These are phyloP conservation scores for Pollenia angustigena DNA, from an alignment of 2,888 invertebrate species.

Conservation along the genomic window DNA sequence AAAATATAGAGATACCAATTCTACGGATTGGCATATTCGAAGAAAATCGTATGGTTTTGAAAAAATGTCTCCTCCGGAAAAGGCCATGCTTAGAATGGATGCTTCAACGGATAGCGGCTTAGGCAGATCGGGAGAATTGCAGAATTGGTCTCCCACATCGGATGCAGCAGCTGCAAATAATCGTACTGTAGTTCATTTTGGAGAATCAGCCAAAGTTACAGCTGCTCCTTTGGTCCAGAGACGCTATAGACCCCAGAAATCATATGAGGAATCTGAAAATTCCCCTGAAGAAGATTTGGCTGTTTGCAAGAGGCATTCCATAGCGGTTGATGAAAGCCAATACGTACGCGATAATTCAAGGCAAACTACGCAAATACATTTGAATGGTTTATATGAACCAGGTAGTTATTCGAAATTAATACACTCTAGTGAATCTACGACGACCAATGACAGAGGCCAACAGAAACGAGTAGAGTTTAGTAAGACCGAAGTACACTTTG, in stretches of 20 bases:
- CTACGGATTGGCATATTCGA: constrained; percentile 88
- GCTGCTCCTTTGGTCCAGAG: constrained; percentile 66
- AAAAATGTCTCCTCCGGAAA: constrained; percentile 84
- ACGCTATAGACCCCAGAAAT: constrained; percentile 72
- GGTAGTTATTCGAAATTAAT: constrained; percentile 37
- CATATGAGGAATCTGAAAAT: constrained; percentile 57
- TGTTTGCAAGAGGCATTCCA: constrained; percentile 85
- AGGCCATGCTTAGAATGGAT: constrained; percentile 86
- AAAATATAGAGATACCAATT: constrained; percentile 79
- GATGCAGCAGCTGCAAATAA: constrained; percentile 73
- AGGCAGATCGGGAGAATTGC: constrained; percentile 89
- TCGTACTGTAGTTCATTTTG: constrained; percentile 82
- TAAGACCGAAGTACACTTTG: constrained; percentile 94
- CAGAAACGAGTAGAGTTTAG: constrained; percentile 93
- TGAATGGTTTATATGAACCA: constrained; percentile 79
- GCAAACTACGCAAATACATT: constrained; percentile 81
- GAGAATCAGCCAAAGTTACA: constrained; percentile 73
- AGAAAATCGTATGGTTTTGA: constrained; percentile 92
- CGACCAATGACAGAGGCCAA: constrained; percentile 67
- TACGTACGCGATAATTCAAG: constrained; percentile 83
- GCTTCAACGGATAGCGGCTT: constrained; percentile 92
- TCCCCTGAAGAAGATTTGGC: constrained; percentile 73
- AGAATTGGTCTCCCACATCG: constrained; percentile 84
- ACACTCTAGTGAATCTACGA: constrained; percentile 39
- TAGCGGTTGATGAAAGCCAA: constrained; percentile 86